A percentile compares a stretch with the other conserved stretches of the same genome.
These are phyloP conservation scores for Chrysomela aeneicollis DNA, from an alignment of 2,888 invertebrate genomes.

Conservation along the genomic window DNA sequence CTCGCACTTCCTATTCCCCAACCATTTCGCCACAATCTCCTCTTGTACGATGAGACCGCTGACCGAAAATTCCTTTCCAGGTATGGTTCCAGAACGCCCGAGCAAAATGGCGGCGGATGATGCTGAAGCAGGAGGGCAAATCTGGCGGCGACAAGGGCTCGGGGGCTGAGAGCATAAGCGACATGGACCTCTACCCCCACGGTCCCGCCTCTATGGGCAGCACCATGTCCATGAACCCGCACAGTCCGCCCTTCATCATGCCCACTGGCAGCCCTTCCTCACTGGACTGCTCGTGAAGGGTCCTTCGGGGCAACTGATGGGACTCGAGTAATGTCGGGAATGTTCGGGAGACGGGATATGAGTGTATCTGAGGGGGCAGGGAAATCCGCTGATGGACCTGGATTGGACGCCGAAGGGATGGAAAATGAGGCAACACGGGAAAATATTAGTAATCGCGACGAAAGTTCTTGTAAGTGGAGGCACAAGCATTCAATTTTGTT, in stretches of 20 bases:
- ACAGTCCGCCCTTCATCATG: slow-evolving; percentile 76
- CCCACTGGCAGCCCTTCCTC: slow-evolving; percentile 76
- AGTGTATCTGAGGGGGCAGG: too few relatives aligned
- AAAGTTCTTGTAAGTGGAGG: too few relatives aligned
- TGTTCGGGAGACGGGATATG: neutral
- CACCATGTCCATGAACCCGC: slow-evolving; percentile 71
- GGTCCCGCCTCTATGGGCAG: slow-evolving; percentile 69
- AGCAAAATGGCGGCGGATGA: slow-evolving; percentile 91
- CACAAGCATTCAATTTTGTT: too few relatives aligned
- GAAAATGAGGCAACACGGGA: too few relatives aligned
- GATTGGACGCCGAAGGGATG: too few relatives aligned
- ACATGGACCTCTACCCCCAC: slow-evolving; percentile 69
- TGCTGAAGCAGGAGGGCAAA: slow-evolving; percentile 81
- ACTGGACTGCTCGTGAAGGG: slow-evolving; percentile 74
- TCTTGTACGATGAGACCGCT: slow-evolving; percentile 28
- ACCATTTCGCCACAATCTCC: too few relatives aligned
- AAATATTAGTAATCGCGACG: too few relatives aligned
- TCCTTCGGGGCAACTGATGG: neutral
- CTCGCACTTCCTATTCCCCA: too few relatives aligned
- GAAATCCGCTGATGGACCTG: too few relatives aligned
- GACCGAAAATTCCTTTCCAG: slow-evolving; percentile 67
- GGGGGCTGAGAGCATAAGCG: slow-evolving; percentile 68
- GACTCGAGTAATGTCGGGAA: neutral
- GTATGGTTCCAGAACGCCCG: slow-evolving; percentile 96
- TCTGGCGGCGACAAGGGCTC: slow-evolving; percentile 74